phyloP scores from a whole-genome alignment of 2,797 vertebrate species.

The Anguilla obscura region DNA sequence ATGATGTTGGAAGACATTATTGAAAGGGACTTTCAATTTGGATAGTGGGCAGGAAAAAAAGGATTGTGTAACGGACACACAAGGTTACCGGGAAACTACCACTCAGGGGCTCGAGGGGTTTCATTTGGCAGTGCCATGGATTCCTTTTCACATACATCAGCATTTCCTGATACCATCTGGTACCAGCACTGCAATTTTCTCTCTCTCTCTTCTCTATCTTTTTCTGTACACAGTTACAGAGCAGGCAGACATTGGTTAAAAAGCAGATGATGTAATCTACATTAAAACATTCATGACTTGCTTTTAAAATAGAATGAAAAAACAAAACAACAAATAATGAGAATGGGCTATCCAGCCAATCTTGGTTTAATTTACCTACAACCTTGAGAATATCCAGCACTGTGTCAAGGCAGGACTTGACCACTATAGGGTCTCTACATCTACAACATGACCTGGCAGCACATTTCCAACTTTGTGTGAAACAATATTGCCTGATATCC shows the following conservation, averaged over 20 bases:
- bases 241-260: slow-evolving; percentile 40
- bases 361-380: no score
- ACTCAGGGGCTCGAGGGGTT: slow-evolving; percentile 28
- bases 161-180: slow-evolving; percentile 54
- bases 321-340: neutral
- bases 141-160: slow-evolving; percentile 50
- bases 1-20: neutral
- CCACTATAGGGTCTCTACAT: no score
- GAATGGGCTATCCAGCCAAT: no score
- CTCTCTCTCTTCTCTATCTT: slow-evolving; percentile 35
- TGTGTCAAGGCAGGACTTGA: no score
- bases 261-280: slow-evolving; percentile 56
- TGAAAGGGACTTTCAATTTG: slow-evolving; percentile 20
- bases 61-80: neutral
- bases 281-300: slow-evolving; percentile 51
- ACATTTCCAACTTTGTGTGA: no score
- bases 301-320: neutral
- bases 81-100: neutral
- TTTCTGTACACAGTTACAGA: slow-evolving; percentile 34
- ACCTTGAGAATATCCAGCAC: no score
- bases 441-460: no score
- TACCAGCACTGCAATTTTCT: slow-evolving; percentile 39
- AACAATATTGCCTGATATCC: no score
- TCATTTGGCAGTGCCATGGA: slow-evolving; percentile 42
- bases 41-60: neutral